phyloP scores from a whole-genome alignment of 2,888 invertebrate species.

The Ceriagrion tenellum region DNA sequence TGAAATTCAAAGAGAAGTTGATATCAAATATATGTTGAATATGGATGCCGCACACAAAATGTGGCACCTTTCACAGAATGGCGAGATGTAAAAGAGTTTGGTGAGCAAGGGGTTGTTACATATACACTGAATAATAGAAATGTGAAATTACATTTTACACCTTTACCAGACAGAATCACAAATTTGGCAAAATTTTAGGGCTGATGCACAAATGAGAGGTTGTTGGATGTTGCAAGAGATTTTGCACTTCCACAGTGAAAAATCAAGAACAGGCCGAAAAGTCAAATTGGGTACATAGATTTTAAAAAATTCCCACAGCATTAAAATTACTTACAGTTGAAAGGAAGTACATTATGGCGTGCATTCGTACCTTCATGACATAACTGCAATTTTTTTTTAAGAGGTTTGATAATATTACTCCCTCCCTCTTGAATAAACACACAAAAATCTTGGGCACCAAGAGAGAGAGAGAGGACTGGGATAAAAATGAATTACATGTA shows the following conservation, averaged over 20 bases:
- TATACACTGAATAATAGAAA: constrained; percentile 59
- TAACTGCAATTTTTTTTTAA: neutral
- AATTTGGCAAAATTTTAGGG: constrained; percentile 56
- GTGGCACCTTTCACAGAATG: constrained; percentile 49
- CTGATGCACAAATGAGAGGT: constrained; percentile 64
- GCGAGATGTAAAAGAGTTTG: constrained; percentile 47
- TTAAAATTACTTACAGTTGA: neutral
- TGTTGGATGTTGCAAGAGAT: neutral
- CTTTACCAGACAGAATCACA: constrained; percentile 57
- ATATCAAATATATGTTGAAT: constrained; percentile 60
- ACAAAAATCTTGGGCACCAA: neutral
- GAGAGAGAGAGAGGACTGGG: neutral
- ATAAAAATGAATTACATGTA: constrained; percentile 49
- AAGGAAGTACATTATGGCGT: neutral
- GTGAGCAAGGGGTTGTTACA: constrained; percentile 46
- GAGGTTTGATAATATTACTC: neutral
- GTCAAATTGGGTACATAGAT: neutral
- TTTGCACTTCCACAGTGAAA: neutral
- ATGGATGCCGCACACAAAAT: constrained; percentile 35
- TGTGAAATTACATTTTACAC: constrained; percentile 61
- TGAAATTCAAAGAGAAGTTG: constrained; percentile 57
- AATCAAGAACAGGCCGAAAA: neutral
- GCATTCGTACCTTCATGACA: neutral
- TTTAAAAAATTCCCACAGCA: neutral
- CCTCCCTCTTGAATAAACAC: constrained; percentile 15